Evolutionary conservation across 2,888 invertebrate genomes (phyloP), one percentile per base, ranked within the genome.

Genomic region (Loripinus fragilis): DNA sequence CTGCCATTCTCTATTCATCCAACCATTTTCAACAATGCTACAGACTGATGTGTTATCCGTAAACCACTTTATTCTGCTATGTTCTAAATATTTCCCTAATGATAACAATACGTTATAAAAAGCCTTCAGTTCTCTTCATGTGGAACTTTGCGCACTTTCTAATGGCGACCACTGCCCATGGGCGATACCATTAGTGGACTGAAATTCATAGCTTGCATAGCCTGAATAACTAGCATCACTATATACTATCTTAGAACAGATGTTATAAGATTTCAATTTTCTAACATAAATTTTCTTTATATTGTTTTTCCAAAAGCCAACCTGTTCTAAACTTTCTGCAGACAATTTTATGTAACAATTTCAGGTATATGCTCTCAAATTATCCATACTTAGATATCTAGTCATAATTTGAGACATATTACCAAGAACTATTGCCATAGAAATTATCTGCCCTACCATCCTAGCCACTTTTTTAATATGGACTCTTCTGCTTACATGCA

Each of bases 61-160:
- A 67, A 81, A 80, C 81, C 84, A 85, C 66, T 85, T 85, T 1
- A 82, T 74, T 28, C 55, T 68, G 12, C 71, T 64, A 3, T 74
- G 73, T 23, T 17, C 10, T 17, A 84, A 74, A 23, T 74, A 35
- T 28, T 75, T 67, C 45, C 30, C n/a, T 2, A 81, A 41, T 8
- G 38, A 38, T 38, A 38, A 38, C 12, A 38, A 5, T 8, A 38
- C 38, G 38, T 5, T 12, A 8, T 12, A 38, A 5, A 8, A 5
- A 5, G 38, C 38, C 38, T 8, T 38, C 12, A 38, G 12, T 12
- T 38, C 38, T 12, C 38, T 38, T 80, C 85, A 83, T 8, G 83
- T 83, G 5, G 85, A 83, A 42, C 76, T 78, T 15, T 71, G 41
- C 1, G 17, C 15, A 45, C 35, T n/a, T 65, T 85, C 78, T 25